phyloP scores from a whole-genome alignment of 1,140 invertebrate species.

The Atta colombica region DNA sequence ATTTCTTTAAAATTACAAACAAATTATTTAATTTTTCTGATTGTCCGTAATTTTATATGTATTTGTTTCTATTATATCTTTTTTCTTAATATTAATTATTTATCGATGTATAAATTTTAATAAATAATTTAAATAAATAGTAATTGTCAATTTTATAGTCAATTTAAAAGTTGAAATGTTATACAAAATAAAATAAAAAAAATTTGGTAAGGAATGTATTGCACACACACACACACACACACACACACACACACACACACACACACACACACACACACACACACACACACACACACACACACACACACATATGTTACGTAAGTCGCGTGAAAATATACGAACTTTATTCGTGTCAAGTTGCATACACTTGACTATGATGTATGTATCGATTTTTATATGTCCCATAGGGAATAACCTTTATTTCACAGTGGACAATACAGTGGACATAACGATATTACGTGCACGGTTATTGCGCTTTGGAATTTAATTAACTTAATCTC shows the following conservation, averaged over 20 bases:
- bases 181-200: neutral
- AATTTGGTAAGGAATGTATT: too few species aligned
- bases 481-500: slow-evolving; percentile 78
- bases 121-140: neutral
- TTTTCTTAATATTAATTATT: neutral
- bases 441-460: slow-evolving; percentile 67
- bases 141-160: neutral
- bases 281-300: too few species aligned
- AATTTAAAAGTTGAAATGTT: neutral
- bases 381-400: slow-evolving; percentile 60
- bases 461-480: slow-evolving; percentile 66
- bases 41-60: neutral
- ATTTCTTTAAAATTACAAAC: neutral
- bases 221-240: too few species aligned
- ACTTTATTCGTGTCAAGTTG: slow-evolving; percentile 30
- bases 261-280: too few species aligned
- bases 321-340: neutral
- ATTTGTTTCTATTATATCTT: slow-evolving; percentile 1
- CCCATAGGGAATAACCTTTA: slow-evolving; percentile 71
- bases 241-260: too few species aligned
- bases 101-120: neutral
- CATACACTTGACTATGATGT: slow-evolving; percentile 1
- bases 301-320: neutral
- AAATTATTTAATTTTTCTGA: neutral
- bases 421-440: slow-evolving; percentile 55